Evolutionary conservation across 2,888 invertebrate species (phyloP).

Genomic region (Drosophila lutescens): DNA sequence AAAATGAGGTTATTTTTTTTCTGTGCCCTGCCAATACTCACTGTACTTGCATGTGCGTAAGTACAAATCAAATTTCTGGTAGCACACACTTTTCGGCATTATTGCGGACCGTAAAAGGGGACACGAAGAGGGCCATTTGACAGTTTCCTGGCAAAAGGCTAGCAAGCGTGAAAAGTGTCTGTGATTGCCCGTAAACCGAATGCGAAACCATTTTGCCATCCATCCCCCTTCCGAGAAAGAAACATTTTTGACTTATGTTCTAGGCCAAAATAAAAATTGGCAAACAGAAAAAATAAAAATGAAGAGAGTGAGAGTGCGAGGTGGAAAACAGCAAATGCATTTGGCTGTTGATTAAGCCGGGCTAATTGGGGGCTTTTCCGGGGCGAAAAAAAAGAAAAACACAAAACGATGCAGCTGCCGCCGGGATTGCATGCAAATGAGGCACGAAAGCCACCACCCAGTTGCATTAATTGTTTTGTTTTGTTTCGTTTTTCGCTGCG

Average conservation of each 20-base stretch:
- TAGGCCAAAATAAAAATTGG: slow-evolving; percentile 13
- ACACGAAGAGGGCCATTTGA: slow-evolving; percentile 11
- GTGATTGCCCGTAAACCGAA: slow-evolving; percentile 28
- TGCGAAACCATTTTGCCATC: slow-evolving; percentile 26
- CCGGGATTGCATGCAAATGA: slow-evolving; percentile 19
- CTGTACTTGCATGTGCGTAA: neutral
- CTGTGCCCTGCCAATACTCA: neutral
- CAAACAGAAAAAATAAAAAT: neutral
- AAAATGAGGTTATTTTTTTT: too few relatives aligned
- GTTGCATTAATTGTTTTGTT: slow-evolving; percentile 30
- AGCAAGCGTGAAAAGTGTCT: slow-evolving; percentile 1
- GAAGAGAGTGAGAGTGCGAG: neutral
- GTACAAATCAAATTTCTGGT: slow-evolving; percentile 23
- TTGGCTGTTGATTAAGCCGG: slow-evolving; percentile 20
- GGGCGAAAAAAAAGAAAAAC: neutral
- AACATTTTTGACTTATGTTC: slow-evolving; percentile 21
- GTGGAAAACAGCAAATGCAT: neutral
- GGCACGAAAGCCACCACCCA: slow-evolving; percentile 7
- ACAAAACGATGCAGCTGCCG: slow-evolving; percentile 5
- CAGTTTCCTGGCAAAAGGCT: slow-evolving; percentile 15
- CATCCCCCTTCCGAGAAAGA: neutral
- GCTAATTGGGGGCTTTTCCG: slow-evolving; percentile 4
- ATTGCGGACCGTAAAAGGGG: slow-evolving; percentile 15
- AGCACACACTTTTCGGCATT: slow-evolving; percentile 15
- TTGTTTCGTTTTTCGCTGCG: slow-evolving; percentile 4